Percentiles rank a stretch among this genome's conserved stretches.
Conservation (phyloP, 2,113 vertebrate genomes). For the Scopus umbretta region DNA sequence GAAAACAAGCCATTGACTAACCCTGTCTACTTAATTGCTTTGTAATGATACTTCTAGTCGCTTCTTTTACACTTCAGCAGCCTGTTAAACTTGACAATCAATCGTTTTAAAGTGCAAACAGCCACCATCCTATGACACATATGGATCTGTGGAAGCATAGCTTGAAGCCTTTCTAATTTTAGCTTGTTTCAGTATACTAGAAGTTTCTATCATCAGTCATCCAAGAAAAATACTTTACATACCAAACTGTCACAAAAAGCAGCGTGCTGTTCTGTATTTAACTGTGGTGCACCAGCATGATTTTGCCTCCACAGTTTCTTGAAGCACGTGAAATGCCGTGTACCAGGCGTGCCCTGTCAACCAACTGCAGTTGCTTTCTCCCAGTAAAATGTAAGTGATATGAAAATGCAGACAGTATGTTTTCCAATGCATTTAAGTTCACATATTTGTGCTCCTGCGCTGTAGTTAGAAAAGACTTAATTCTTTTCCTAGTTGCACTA, state of each 20-base stretch:
- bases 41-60: not conserved
- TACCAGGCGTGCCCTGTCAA: not conserved
- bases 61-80: not conserved
- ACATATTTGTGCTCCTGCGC: not conserved
- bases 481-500: not conserved
- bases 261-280: not conserved
- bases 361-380: not conserved
- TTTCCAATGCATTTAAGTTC: not conserved
- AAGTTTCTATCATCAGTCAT: not conserved
- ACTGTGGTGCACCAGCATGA: not conserved
- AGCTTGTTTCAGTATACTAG: not conserved
- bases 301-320: not conserved
- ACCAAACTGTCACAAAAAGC: not conserved
- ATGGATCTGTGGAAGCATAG: not conserved
- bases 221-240: not conserved
- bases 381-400: not conserved
- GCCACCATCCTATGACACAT: not conserved
- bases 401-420: not conserved
- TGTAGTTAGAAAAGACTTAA: not conserved
- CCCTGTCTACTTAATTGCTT: not conserved
- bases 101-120: not conserved
- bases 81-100: not conserved
- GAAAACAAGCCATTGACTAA: not conserved
- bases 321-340: accelerated
- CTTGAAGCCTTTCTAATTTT: slow-evolving; percentile 10